Conservation (phyloP, 1,140 invertebrate species). For the Drosophila insularis region DNA sequence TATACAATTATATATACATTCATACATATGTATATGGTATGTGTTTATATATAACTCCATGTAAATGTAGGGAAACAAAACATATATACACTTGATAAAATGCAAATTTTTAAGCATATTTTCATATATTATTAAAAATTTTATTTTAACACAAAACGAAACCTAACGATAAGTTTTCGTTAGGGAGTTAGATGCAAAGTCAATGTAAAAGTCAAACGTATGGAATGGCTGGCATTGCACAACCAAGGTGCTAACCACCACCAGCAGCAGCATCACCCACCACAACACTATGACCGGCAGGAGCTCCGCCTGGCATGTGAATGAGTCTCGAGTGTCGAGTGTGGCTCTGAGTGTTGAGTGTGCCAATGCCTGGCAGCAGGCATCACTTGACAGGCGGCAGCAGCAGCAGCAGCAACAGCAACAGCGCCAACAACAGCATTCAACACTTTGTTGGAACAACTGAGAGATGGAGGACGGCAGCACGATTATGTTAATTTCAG, state of each 20-base stretch:
- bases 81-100: constrained; percentile 44
- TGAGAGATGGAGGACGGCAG: constrained; percentile 33
- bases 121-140: constrained; percentile 60
- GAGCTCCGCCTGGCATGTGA: background rate
- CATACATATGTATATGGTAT: constrained; percentile 11
- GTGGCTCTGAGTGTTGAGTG: constrained; percentile 26
- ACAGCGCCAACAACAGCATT: constrained; percentile 45
- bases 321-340: constrained; percentile 3
- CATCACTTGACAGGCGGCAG: constrained; percentile 69
- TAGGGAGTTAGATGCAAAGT: constrained; percentile 17
- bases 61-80: background rate
- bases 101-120: constrained; percentile 63
- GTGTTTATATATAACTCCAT: constrained; percentile 5
- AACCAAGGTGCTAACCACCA: constrained; percentile 34
- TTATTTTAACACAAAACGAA: constrained; percentile 41
- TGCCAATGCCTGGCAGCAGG: constrained; percentile 58
- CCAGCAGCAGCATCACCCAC: background rate
- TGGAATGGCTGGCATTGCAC: constrained; percentile 59
- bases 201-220: constrained; percentile 34
- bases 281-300: background rate
- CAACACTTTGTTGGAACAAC: constrained; percentile 69
- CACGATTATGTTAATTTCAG: constrained; percentile 78
- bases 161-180: too few relatives aligned
- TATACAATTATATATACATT: constrained; percentile 1
- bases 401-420: background rate